Conservation (phyloP, 30 jellyfish, hydroid and myxozoan species). For the Morbakka virulenta region DNA sequence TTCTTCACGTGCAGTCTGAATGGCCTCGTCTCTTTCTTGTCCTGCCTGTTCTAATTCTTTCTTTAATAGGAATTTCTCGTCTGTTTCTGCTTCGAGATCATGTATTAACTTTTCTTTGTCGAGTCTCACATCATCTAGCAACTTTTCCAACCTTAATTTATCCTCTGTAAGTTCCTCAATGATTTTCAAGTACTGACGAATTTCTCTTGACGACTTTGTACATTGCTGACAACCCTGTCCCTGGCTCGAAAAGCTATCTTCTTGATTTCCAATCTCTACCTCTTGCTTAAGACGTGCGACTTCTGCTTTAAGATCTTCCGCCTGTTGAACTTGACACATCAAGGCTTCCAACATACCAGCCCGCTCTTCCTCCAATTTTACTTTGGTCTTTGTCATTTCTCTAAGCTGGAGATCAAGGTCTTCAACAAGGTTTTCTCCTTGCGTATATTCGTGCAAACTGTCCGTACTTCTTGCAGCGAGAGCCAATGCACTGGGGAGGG, state of each 20-base stretch:
- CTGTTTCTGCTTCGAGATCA: slow-evolving; percentile 75
- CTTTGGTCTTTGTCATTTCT: slow-evolving; percentile 66
- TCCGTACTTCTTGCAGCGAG: background rate
- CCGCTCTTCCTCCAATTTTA: slow-evolving; percentile 79
- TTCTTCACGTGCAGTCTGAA: slow-evolving; percentile 73
- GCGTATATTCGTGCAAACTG: background rate
- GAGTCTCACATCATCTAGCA: slow-evolving; percentile 64
- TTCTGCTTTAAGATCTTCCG: slow-evolving; percentile 64
- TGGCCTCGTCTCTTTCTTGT: slow-evolving; percentile 57
- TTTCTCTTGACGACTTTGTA: slow-evolving; percentile 63
- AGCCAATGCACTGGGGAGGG: background rate
- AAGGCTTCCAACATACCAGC: slow-evolving; percentile 71
- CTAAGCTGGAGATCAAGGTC: slow-evolving; percentile 57
- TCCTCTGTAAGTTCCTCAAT: slow-evolving; percentile 98
- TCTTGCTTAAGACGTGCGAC: slow-evolving; percentile 51
- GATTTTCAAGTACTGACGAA: slow-evolving; percentile 80
- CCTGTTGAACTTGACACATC: slow-evolving; percentile 85
- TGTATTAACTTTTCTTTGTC: slow-evolving; percentile 68
- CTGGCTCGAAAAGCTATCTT: slow-evolving; percentile 20
- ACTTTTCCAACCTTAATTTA: slow-evolving; percentile 86
- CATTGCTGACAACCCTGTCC: slow-evolving; percentile 67
- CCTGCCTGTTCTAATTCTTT: slow-evolving; percentile 41
- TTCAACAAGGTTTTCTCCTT: slow-evolving; percentile 26
- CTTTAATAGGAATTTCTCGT: slow-evolving; percentile 50
- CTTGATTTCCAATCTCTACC: slow-evolving; percentile 12